Evolutionary conservation across 2,113 vertebrate species (phyloP).

Genomic region (Halcyon senegalensis): DNA sequence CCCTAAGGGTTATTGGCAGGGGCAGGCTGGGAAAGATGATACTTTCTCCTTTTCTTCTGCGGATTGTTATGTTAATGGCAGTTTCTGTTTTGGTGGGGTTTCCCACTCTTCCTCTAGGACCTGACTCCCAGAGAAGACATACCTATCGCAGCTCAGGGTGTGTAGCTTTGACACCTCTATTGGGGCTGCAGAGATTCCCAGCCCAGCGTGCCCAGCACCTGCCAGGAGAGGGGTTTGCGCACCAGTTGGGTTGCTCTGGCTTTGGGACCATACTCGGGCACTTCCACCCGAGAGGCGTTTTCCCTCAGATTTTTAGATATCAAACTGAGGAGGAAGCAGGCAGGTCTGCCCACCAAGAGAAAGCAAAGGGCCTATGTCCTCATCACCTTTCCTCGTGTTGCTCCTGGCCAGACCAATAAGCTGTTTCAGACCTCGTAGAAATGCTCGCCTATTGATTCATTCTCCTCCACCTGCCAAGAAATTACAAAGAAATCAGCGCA

Average conservation of each 20-base stretch:
- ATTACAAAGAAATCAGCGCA: neutral
- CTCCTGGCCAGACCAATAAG: neutral
- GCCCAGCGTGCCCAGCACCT: accelerated
- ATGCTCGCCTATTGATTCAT: accelerated
- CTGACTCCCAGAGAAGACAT: neutral
- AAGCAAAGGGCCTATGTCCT: neutral
- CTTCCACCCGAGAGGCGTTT: neutral
- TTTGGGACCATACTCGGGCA: neutral
- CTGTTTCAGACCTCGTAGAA: neutral
- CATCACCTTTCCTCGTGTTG: neutral
- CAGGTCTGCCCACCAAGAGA: neutral
- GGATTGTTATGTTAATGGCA: neutral
- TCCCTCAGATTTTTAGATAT: neutral
- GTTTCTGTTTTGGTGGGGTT: neutral
- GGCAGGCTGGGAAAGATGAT: neutral
- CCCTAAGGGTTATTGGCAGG: neutral
- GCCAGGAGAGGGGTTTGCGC: neutral
- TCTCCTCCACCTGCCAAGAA: neutral
- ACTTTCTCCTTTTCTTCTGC: neutral
- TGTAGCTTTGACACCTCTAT: neutral
- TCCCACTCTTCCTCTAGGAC: neutral
- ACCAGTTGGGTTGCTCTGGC: neutral
- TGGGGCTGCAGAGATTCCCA: neutral
- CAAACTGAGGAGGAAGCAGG: neutral
- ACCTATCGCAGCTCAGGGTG: neutral